Conservation (phyloP, 2,888 invertebrate genomes). For the Hartigia nigra region DNA sequence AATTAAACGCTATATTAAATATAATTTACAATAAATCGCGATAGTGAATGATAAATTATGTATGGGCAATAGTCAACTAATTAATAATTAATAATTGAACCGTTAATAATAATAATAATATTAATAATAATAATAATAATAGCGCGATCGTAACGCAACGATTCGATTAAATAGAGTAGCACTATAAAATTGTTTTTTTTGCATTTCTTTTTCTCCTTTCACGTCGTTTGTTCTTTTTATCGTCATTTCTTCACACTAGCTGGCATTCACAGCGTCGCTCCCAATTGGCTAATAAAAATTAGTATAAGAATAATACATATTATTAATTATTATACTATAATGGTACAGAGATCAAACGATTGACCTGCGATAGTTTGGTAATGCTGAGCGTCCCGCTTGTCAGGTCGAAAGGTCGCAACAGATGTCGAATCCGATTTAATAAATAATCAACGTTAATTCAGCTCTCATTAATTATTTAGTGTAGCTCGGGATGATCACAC, state of each 20-base stretch:
- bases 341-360: slow-evolving; percentile 62
- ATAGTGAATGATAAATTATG: slow-evolving; percentile 12
- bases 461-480: background rate
- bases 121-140: slow-evolving; percentile 37
- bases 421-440: background rate
- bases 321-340: slow-evolving; percentile 53
- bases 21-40: slow-evolving; percentile 51
- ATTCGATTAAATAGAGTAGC: slow-evolving; percentile 41
- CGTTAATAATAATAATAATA: slow-evolving; percentile 26
- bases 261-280: slow-evolving; percentile 22
- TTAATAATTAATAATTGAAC: slow-evolving; percentile 2
- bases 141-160: slow-evolving; percentile 28
- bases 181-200: slow-evolving; percentile 37
- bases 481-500: background rate
- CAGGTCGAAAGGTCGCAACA: slow-evolving; percentile 35
- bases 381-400: slow-evolving; percentile 44
- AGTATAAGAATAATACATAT: slow-evolving; percentile 57
- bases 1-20: slow-evolving; percentile 44
- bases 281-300: slow-evolving; percentile 58
- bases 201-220: slow-evolving; percentile 6
- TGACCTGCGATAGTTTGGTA: slow-evolving; percentile 62
- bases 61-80: slow-evolving; percentile 10
- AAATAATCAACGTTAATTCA: background rate
- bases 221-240: background rate
- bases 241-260: background rate